A percentile compares a stretch with the other conserved stretches of the same genome.
Evolutionary conservation across 2,888 invertebrate species (phyloP).

Genomic region (Uloborus plumipes): DNA sequence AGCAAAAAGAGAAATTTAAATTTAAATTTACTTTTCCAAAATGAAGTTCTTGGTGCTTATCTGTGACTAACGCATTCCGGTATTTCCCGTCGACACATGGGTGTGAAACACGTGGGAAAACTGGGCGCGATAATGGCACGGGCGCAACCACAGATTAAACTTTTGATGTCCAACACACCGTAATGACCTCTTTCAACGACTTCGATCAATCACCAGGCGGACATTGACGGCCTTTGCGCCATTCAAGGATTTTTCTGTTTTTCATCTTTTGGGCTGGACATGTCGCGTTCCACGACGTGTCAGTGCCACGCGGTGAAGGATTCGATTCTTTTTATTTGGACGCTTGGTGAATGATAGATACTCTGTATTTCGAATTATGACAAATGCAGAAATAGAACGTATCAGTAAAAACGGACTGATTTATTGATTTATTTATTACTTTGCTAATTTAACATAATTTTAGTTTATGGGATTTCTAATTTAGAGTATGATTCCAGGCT

Average conservation of each 20-base stretch:
- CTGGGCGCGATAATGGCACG: conserved; percentile 27
- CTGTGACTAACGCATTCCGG: background rate
- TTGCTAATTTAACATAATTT: too few species aligned
- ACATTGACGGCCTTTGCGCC: background rate
- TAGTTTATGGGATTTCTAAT: too few species aligned
- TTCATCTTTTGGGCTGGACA: background rate
- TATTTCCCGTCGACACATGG: conserved; percentile 10
- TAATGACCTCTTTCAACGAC: conserved; percentile 61
- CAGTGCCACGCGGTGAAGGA: background rate
- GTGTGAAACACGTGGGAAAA: conserved; percentile 37
- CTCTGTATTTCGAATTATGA: too few species aligned
- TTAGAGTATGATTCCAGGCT: too few species aligned
- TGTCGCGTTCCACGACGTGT: conserved; percentile 1
- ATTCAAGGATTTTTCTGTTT: conserved; percentile 29
- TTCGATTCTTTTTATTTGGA: background rate
- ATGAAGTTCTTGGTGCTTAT: too few species aligned
- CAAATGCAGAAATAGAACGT: too few species aligned
- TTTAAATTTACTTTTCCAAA: too few species aligned
- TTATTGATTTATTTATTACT: too few species aligned
- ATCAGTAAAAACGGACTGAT: too few species aligned
- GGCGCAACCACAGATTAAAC: conserved; percentile 26
- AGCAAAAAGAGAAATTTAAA: too few species aligned
- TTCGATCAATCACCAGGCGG: conserved; percentile 47
- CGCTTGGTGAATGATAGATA: background rate
- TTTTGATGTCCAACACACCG: conserved; percentile 47